Evolutionary conservation across 2,888 invertebrate genomes (phyloP).

Genomic region (Drosophila longiperda): DNA sequence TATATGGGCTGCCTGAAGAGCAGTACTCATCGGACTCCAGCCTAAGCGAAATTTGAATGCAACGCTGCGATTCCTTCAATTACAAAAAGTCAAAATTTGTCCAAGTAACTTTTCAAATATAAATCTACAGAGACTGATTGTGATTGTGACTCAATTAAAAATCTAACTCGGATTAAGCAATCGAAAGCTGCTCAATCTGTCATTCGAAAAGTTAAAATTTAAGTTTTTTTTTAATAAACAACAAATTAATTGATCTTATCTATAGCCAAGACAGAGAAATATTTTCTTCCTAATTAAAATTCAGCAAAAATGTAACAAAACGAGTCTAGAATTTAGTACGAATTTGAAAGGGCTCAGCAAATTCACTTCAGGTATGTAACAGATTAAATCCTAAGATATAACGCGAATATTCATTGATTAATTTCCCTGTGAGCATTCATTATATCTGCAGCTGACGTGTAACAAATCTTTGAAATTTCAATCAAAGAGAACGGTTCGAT

Average conservation of each 20-base stretch:
- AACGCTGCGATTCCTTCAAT: neutral
- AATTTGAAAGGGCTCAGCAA: neutral
- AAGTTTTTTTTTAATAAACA: constrained; percentile 4
- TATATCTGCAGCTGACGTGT: neutral
- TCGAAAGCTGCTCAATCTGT: constrained; percentile 15
- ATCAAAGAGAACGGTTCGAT: constrained; percentile 30
- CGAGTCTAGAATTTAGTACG: neutral
- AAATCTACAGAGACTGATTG: neutral
- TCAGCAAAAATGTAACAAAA: neutral
- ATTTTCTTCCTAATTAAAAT: neutral
- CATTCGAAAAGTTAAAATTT: neutral
- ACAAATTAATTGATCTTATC: neutral
- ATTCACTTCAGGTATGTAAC: neutral
- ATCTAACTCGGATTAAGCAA: neutral
- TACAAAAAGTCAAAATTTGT: neutral
- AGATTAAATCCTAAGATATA: neutral
- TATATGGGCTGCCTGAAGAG: neutral
- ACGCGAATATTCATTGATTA: neutral
- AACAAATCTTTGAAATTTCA: constrained; percentile 34
- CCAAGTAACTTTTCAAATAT: neutral
- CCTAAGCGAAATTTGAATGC: neutral
- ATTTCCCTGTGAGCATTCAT: neutral
- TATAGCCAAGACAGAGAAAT: neutral
- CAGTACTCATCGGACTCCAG: neutral
- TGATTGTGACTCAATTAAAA: neutral